Base-by-base conservation (phyloP, 2,797 vertebrate genomes). In the Strix occidentalis region DNA sequence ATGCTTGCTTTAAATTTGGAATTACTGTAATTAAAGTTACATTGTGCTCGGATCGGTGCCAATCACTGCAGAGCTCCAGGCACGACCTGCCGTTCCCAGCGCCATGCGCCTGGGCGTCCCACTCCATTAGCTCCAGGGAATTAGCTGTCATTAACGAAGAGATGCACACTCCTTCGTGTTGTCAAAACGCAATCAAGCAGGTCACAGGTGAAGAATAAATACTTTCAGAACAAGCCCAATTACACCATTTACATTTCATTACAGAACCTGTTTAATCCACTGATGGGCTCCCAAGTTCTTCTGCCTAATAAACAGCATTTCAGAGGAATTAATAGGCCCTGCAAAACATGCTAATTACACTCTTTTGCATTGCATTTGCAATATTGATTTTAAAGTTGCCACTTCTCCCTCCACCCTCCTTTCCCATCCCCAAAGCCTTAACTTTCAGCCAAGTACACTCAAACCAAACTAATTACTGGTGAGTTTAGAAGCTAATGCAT, bases 171-270 rank as follows among this genome's bases (percentile, higher is more conserved):
- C 97, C 96, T 98, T 97, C 81, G 93, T 97, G 97, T 97, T 98
- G 98, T 97, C 98, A 98, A 97, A 97, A 97, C 89, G 96, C 97
- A 98, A 98, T 98, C 98, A 97, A 96, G 89, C 83, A 6, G 97
- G 97, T 97, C 97, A 89, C 97, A 98, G 97, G 98, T 97, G 98
- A 97, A 97, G 97, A 98, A 97, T 97, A 98, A 98, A 97, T 98
- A 97, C 97, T 97, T 98, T 97, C 97, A 96, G 96, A 97, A 97
- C 96, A 97, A 98, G 97, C 96, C 97, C 97, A 98, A 98, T 98
- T 97, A 98, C 96, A 95, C 95, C 97, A 98, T 97, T 98, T 98
- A 97, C 97, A 97, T 98, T 98, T 97, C 97, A 97, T 98, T 97
- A 97, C 95, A 88, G 94, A 97, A 97, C 96, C 97, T 97, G 97